Evolutionary conservation across 2,888 invertebrate species (phyloP).

Genomic region (Brachyopa scutellaris): DNA sequence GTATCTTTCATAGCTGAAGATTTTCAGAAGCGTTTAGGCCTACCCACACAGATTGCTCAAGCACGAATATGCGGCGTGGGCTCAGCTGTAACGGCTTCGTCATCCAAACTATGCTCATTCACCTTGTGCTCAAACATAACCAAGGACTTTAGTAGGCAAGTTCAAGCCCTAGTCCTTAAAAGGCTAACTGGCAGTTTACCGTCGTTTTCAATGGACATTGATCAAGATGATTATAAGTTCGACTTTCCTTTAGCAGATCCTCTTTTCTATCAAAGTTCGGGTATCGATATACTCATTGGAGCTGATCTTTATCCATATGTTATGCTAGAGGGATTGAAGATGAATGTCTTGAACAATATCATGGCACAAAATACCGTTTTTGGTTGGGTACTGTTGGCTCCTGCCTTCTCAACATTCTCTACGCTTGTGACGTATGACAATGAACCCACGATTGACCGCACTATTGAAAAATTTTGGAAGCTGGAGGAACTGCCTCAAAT

Average conservation of each 20-base stretch:
- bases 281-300: neutral
- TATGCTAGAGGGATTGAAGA: neutral
- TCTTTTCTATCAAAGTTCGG: neutral
- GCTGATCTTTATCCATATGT: neutral
- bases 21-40: no score
- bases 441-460: no score
- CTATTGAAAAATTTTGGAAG: no score
- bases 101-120: neutral
- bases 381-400: neutral
- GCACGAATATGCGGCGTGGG: neutral
- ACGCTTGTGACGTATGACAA: no score
- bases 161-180: no score
- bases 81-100: no score
- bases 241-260: no score
- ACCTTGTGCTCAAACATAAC: neutral
- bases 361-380: neutral
- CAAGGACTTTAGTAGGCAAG: no score
- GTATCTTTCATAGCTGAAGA: conserved; percentile 8
- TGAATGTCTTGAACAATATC: neutral
- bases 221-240: no score
- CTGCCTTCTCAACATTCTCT: no score
- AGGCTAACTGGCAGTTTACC: neutral
- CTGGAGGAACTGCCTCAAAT: no score
- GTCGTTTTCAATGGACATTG: neutral
- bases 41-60: neutral